A percentile compares a stretch with the other conserved stretches of the same genome.
Conservation (phyloP, 2,797 vertebrate species). For the Sebastes taczanowskii region DNA sequence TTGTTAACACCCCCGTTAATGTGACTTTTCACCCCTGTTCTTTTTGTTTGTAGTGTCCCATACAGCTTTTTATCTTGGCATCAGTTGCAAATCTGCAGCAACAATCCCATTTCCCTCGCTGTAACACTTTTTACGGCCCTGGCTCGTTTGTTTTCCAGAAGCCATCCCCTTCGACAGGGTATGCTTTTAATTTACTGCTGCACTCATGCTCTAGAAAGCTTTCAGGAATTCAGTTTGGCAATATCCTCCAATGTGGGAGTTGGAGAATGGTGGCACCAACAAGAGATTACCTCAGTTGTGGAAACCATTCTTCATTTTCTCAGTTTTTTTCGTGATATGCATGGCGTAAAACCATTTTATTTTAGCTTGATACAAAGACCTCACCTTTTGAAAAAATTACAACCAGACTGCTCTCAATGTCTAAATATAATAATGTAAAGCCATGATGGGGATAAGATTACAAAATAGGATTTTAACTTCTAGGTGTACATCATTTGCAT, state of each 20-base stretch:
- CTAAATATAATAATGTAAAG: background rate
- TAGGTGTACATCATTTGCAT: background rate
- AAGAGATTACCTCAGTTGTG: background rate
- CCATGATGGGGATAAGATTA: background rate
- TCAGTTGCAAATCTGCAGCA: background rate
- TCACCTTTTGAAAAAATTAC: background rate
- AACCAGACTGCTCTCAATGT: background rate
- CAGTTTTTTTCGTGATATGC: background rate
- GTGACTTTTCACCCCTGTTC: slow-evolving; percentile 17
- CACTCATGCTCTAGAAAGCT: background rate
- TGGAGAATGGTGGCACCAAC: background rate
- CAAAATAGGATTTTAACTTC: background rate
- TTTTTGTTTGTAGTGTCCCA: background rate
- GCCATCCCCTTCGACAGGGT: background rate
- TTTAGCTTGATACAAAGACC: background rate
- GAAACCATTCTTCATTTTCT: background rate
- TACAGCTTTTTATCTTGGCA: background rate
- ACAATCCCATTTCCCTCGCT: background rate
- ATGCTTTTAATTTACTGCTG: background rate
- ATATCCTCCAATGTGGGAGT: background rate
- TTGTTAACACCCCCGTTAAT: slow-evolving; percentile 28
- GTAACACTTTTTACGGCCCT: background rate
- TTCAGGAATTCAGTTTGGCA: slow-evolving; percentile 2
- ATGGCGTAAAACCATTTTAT: background rate
- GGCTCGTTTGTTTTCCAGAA: slow-evolving; percentile 9